Evolutionary conservation across 1,140 invertebrate genomes (phyloP), one percentile per base, ranked within the genome.

Genomic region (Brachionus asplanchnoidis): DNA sequence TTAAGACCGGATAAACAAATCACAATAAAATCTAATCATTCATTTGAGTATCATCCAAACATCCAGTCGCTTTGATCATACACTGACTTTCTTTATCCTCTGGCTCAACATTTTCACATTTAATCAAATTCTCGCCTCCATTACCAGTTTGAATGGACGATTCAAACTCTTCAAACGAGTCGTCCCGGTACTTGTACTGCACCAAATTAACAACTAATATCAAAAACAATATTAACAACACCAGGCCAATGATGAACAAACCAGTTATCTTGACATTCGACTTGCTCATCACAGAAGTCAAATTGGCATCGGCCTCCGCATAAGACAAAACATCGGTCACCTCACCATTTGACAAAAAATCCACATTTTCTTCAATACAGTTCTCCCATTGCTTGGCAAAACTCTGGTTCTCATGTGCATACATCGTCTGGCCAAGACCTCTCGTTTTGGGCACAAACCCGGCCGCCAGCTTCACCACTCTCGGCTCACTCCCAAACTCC

Each of bases 201-300:
- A 73, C 68, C 36, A 73, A 73, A 73, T 73, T 73, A 20, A 73
- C 68, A 73, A 73, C n/a, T 9, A 73, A 44, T n/a, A 73, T 42
- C 40, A 73, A 17, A 17, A 73, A 73, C 17, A 73, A 73, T 20
- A 73, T 73, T n/a, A 73, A 73, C 40, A 73, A 40, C 17, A 73
- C 40, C 4, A 73, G n/a, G 32, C 68, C 68, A 7, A 73, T 73
- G 1, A 73, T 73, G 32, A 73, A 36, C 40, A 73, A 20, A 20
- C 68, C 68, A n/a, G 68, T 42, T 8, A 42, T n/a, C 28, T 73
- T 40, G 36, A 73, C 68, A n/a, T 3, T 17, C 2, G 32, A 40
- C 17, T 73, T 68, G 32, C 14, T 68, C 11, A 68, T 23, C 0
- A 14, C 5, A 20, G 28, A 36, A 6, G 68, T 73, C 1, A 7